Percentiles rank a stretch among this genome's conserved stretches.
Conservation (phyloP, 2,888 invertebrate genomes). For the Cheilosia impressa region DNA sequence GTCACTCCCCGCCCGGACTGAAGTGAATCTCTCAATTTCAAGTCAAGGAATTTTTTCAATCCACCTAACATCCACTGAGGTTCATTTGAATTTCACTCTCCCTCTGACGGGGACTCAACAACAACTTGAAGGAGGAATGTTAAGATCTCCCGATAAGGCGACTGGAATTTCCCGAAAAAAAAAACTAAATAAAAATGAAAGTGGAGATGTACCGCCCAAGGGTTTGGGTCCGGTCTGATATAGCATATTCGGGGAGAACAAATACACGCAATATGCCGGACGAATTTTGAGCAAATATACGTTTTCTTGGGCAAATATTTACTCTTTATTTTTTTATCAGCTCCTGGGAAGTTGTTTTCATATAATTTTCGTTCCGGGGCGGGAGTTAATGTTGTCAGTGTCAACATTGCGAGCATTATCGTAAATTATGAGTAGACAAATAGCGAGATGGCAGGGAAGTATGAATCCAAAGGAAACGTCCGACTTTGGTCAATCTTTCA, state of each 20-base stretch:
- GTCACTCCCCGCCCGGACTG: not conserved
- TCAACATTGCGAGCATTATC: slow-evolving; percentile 42
- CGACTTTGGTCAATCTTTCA: too few relatives aligned
- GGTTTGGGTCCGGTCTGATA: slow-evolving; percentile 1
- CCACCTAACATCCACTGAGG: slow-evolving; percentile 25
- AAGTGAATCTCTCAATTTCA: not conserved
- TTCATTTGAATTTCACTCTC: slow-evolving; percentile 9
- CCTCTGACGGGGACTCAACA: not conserved
- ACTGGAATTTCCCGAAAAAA: slow-evolving; percentile 2
- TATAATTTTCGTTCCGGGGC: slow-evolving; percentile 20
- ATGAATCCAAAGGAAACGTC: too few relatives aligned
- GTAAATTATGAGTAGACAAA: slow-evolving; percentile 18
- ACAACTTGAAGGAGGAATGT: not conserved
- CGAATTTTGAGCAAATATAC: not conserved
- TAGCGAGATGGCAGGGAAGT: too few relatives aligned
- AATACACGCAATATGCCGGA: not conserved
- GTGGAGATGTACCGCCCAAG: not conserved
- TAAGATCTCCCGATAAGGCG: not conserved
- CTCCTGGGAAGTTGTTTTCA: slow-evolving; percentile 52
- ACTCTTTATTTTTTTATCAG: slow-evolving; percentile 15
- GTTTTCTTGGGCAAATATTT: slow-evolving; percentile 26
- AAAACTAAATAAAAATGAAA: slow-evolving; percentile 9
- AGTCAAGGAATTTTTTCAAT: slow-evolving; percentile 19
- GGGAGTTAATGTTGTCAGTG: slow-evolving; percentile 23
- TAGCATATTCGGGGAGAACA: slow-evolving; percentile 1